Percentiles rank a stretch among this genome's conserved stretches.
phyloP scores from a whole-genome alignment of 2,113 vertebrate genomes.

The human region DNA sequence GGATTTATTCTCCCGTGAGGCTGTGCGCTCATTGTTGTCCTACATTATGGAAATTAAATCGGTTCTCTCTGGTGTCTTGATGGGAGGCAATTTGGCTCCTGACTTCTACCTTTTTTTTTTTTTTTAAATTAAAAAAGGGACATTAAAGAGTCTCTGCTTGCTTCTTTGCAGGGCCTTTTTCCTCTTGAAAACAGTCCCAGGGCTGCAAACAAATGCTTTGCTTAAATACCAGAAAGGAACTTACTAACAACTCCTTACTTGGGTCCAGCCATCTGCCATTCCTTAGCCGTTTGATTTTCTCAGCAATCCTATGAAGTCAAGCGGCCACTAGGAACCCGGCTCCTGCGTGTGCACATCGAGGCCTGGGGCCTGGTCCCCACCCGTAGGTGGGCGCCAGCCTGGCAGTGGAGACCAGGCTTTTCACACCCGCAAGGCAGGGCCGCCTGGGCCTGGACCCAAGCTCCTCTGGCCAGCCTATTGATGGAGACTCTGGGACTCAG shows the following conservation, averaged over 20 bases:
- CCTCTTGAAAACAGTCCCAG: background rate
- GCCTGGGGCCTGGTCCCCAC: no score
- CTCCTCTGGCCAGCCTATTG: rapidly evolving
- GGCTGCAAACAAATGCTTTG: background rate
- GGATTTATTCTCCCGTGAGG: slow-evolving; percentile 68
- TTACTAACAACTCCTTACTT: rapidly evolving
- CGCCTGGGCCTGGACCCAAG: background rate
- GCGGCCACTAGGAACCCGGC: rapidly evolving
- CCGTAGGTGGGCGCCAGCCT: rapidly evolving
- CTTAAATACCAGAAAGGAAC: background rate
- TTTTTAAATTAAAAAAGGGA: background rate
- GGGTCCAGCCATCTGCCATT: rapidly evolving
- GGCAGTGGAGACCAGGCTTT: rapidly evolving
- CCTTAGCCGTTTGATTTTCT: rapidly evolving
- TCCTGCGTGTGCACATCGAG: rapidly evolving
- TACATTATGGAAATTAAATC: slow-evolving; percentile 65
- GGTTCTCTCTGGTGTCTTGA: slow-evolving; percentile 48
- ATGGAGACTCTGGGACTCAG: background rate
- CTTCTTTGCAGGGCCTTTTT: background rate
- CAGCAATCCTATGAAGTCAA: rapidly evolving
- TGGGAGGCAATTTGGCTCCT: slow-evolving; percentile 36
- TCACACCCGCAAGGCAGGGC: rapidly evolving
- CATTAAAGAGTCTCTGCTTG: background rate
- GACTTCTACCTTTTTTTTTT: slow-evolving; percentile 20
- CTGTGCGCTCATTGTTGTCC: slow-evolving; percentile 37